Base-by-base conservation (phyloP, 2,888 invertebrate genomes). In the Nebria salina region DNA sequence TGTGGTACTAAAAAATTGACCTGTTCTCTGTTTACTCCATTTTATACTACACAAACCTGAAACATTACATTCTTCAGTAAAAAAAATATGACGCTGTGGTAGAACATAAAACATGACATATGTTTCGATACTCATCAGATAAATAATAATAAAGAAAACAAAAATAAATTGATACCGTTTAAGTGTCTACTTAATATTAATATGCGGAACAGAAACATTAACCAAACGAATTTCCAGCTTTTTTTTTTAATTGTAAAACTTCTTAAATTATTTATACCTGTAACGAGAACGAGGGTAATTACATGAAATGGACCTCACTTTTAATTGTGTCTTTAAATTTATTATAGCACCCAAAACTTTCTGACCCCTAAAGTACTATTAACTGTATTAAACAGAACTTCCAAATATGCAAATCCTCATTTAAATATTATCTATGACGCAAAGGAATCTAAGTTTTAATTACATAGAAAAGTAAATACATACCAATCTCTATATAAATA, bases 241-340 rank as follows among this genome's bases (percentile, higher is more conserved):
- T 77, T 72, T 72, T 77, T 77, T 72, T 34, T 77, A 77, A 72
- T 72, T 77, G 64, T 77, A 20, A 77, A 77, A 77, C 64, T 77
- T 77, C 77, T 77, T 72, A 25, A 77, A 25, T 77, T 77, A 77
- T 77, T 77, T 77, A 77, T 66, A 26, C 34, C 70, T 70, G 2
- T 41, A n/a, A 77, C 26, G 64, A 77, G 72, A n/a, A 77, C 64
- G 64, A 77, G 72, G 26, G 64, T 72, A 72, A 77, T 77, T 77
- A 77, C 72, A 54, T 25, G 64, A 54, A 77, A 72, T 77, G 72
- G 70, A 54, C 64, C 72, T 15, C 9, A 43, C 72, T 43, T 42
- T 64, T 77, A 77, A 77, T 72, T 77, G 77, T 25, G 34, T 77
- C 70, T 77, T 77, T 77, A 77, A 77, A 77, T 77, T 77, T 77